Evolutionary conservation across 2,797 vertebrate species (phyloP).

Genomic region (Diplodus sargus): DNA sequence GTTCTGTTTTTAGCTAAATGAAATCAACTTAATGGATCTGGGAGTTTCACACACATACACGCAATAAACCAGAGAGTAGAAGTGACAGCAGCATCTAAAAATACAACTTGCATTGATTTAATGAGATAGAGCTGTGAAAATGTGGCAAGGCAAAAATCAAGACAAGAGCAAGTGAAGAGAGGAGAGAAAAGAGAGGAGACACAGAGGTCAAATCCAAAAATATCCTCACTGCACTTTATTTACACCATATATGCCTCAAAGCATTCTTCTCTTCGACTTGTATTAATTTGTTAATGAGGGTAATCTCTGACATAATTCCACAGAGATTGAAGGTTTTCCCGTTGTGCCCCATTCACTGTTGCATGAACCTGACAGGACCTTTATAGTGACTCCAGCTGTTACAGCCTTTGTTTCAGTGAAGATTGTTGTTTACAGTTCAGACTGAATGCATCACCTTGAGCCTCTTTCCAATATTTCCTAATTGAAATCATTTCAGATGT

Average conservation of each 20-base stretch:
- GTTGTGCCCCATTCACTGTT: background rate
- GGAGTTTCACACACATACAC: slow-evolving; percentile 20
- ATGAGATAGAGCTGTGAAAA: slow-evolving; percentile 31
- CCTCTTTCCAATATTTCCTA: too few relatives aligned
- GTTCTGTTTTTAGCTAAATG: slow-evolving; percentile 2
- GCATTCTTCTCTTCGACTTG: background rate
- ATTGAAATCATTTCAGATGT: too few relatives aligned
- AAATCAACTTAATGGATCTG: slow-evolving; percentile 40
- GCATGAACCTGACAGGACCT: background rate
- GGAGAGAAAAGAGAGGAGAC: background rate
- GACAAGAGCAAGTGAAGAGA: background rate
- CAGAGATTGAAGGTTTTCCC: background rate
- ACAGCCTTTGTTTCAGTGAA: background rate
- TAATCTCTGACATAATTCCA: background rate
- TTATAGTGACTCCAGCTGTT: too few relatives aligned
- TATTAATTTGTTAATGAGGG: background rate
- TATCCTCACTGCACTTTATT: background rate
- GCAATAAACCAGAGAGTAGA: background rate
- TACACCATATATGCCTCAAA: background rate
- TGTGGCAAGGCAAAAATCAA: slow-evolving; percentile 17
- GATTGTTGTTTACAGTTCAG: background rate
- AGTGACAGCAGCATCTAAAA: slow-evolving; percentile 40
- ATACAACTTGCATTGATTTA: slow-evolving; percentile 38
- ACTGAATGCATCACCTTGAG: background rate
- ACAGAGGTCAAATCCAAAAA: background rate